phyloP scores from a whole-genome alignment of 2,888 invertebrate genomes.

The Drosophila picticornis region DNA sequence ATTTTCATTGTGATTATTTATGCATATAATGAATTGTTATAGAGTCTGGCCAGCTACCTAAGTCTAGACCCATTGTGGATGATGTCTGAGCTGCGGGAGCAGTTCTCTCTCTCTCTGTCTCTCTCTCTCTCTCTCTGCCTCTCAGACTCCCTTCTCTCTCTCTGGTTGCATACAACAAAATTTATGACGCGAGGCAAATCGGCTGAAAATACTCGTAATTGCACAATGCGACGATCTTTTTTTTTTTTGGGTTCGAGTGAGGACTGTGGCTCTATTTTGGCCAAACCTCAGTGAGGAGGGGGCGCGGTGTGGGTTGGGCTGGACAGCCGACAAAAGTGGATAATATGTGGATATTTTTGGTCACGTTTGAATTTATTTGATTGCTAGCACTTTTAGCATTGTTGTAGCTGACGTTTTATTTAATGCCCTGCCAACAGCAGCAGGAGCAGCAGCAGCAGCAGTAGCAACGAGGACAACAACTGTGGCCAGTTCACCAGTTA shows the following conservation, averaged over 20 bases:
- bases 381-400: conserved; percentile 81
- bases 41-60: conserved; percentile 25
- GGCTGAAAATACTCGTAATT: conserved; percentile 74
- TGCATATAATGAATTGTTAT: conserved; percentile 54
- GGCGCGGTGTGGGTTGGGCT: conserved; percentile 4
- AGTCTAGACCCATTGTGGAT: conserved; percentile 72
- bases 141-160: neutral
- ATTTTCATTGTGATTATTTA: conserved; percentile 64
- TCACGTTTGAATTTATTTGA: conserved; percentile 83
- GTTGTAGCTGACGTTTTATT: conserved; percentile 80
- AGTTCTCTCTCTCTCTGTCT: neutral
- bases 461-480: conserved; percentile 52
- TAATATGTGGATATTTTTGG: conserved; percentile 82
- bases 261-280: conserved; percentile 8
- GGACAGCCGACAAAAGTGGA: conserved; percentile 68
- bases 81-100: conserved; percentile 65
- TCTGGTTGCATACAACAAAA: conserved; percentile 38
- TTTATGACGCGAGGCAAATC: conserved; percentile 79
- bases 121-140: neutral
- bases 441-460: conserved; percentile 26
- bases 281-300: conserved; percentile 22
- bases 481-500: conserved; percentile 35
- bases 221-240: conserved; percentile 42
- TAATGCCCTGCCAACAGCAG: conserved; percentile 70
- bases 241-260: neutral